Conservation (phyloP, 2,113 vertebrate species). For the Protobothrops mucrosquamatus region DNA sequence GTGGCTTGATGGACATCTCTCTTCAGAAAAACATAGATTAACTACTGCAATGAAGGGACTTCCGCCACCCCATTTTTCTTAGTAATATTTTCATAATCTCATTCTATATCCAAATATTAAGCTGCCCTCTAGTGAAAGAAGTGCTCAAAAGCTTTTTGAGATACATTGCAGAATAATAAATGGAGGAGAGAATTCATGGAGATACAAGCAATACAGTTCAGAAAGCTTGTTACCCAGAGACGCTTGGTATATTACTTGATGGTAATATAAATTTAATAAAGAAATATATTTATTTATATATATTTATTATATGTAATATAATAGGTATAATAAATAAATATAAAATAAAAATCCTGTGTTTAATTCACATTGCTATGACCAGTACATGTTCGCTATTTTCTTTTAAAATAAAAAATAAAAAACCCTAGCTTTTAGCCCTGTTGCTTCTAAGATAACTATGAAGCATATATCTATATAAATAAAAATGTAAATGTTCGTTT, state of each 20-base stretch:
- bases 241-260: not conserved
- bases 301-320: not conserved
- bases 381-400: not conserved
- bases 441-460: not conserved
- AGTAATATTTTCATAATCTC: not conserved
- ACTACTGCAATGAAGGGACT: not conserved
- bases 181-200: not conserved
- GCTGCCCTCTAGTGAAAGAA: constrained; percentile 25
- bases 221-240: not conserved
- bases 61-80: not conserved
- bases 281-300: not conserved
- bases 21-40: not conserved
- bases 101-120: not conserved
- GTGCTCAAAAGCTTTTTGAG: not conserved
- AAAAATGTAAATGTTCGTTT: too few species aligned
- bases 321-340: not conserved
- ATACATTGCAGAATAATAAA: not conserved
- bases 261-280: not conserved
- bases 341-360: not conserved
- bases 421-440: not conserved
- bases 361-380: not conserved
- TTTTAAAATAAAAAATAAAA: not conserved
- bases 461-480: too few species aligned
- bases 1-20: not conserved
- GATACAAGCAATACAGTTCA: too few species aligned